Conservation (phyloP, 1,140 invertebrate species). For the Drosophila pseudoobscura region DNA sequence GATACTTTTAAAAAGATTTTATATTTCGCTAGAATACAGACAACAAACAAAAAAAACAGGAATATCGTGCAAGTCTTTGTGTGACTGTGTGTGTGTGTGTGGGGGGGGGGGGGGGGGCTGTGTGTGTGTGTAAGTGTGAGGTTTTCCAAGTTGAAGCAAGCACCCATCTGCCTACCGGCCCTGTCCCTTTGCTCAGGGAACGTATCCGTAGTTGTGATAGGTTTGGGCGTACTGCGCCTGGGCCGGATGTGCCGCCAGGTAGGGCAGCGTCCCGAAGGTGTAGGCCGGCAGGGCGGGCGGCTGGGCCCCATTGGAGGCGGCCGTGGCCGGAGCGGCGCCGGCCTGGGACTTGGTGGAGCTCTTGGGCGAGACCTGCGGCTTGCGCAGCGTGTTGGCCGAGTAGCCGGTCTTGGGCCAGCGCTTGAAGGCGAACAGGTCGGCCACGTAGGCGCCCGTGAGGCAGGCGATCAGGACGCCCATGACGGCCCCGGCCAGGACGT, state of each 20-base stretch:
- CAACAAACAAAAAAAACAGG: conserved; percentile 53
- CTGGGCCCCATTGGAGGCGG: conserved; percentile 7
- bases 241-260: conserved; percentile 68
- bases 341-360: conserved; percentile 56
- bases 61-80: conserved; percentile 20
- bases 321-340: conserved; percentile 17
- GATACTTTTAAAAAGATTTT: conserved; percentile 41
- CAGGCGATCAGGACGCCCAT: conserved; percentile 85
- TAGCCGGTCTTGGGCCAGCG: conserved; percentile 54
- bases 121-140: conserved; percentile 1
- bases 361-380: conserved; percentile 64
- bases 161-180: conserved; percentile 8
- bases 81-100: not conserved
- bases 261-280: conserved; percentile 75
- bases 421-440: conserved; percentile 65
- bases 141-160: conserved; percentile 8
- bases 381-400: conserved; percentile 57
- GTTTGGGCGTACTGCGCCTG: conserved; percentile 71
- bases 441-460: conserved; percentile 83
- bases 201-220: conserved; percentile 80
- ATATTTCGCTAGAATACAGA: conserved; percentile 59
- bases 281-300: conserved; percentile 69
- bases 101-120: too few relatives aligned
- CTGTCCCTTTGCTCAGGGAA: conserved; percentile 52
- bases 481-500: conserved; percentile 85